These are phyloP conservation scores for Gymnothorax reevesii DNA, from an alignment of 2,797 vertebrate genomes.

Conservation along the genomic window DNA sequence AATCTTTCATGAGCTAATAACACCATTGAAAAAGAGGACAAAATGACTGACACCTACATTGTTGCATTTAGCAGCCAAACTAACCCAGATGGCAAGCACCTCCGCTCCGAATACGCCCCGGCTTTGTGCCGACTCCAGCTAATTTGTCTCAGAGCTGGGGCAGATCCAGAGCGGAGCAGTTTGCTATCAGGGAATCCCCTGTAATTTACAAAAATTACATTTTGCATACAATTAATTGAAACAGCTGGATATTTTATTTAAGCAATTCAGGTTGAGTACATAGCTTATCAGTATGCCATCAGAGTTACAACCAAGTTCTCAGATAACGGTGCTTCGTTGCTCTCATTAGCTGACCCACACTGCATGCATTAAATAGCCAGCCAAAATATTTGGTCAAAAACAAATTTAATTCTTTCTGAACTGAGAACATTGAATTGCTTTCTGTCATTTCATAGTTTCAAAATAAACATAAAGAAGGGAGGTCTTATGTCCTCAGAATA, in stretches of 20 bases:
- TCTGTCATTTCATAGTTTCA: not conserved
- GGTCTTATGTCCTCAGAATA: not conserved
- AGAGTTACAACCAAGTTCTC: not conserved
- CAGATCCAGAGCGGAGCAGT: too few relatives aligned
- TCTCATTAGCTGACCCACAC: not conserved
- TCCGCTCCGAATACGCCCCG: too few relatives aligned
- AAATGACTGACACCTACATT: not conserved
- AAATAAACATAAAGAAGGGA: not conserved
- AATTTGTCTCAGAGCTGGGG: too few relatives aligned
- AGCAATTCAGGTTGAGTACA: not conserved
- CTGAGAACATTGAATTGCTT: not conserved
- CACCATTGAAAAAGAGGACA: not conserved
- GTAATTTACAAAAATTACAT: not conserved
- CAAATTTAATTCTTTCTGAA: not conserved
- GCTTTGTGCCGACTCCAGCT: too few relatives aligned
- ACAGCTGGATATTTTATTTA: not conserved
- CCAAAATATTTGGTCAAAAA: not conserved
- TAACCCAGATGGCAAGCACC: too few relatives aligned
- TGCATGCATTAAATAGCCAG: not conserved
- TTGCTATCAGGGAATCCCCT: too few relatives aligned
- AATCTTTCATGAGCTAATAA: not conserved
- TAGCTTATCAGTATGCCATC: not conserved
- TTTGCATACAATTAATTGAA: not conserved
- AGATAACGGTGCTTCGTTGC: not conserved
- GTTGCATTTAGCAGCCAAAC: not conserved